These are phyloP conservation scores for Dermatophagoides farinae DNA, from an alignment of 1,140 invertebrate species.

Conservation along the genomic window DNA sequence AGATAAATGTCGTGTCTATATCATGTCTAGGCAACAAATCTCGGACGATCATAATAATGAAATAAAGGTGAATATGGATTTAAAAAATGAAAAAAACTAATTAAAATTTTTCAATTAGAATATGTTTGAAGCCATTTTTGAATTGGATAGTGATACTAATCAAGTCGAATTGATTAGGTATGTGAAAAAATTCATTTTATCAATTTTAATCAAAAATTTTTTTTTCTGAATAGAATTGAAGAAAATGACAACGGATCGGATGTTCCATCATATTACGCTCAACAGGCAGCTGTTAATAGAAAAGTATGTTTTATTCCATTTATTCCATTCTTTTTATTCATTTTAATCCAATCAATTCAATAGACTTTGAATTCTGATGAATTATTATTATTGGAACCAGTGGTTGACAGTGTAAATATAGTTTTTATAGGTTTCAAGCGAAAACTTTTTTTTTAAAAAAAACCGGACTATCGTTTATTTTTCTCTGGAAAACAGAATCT, in stretches of 20 bases:
- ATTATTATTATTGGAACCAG: no score
- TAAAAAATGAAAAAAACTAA: no score
- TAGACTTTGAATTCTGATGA: background rate
- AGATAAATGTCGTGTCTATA: slow-evolving; percentile 70
- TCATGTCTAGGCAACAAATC: slow-evolving; percentile 46
- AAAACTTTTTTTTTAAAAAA: no score
- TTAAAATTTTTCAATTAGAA: slow-evolving; percentile 24
- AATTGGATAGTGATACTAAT: slow-evolving; percentile 39
- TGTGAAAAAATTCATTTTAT: slow-evolving; percentile 22
- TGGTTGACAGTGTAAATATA: no score
- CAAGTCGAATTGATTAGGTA: slow-evolving; percentile 32
- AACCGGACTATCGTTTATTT: background rate
- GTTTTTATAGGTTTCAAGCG: no score
- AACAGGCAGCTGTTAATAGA: slow-evolving; percentile 55
- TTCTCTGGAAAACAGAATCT: background rate
- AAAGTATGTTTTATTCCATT: slow-evolving; percentile 28
- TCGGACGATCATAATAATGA: background rate
- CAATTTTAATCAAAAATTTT: no score
- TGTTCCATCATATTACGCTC: slow-evolving; percentile 27
- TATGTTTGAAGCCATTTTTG: slow-evolving; percentile 55
- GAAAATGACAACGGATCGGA: no score
- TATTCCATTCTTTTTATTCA: no score
- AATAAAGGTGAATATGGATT: no score
- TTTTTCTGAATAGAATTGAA: no score
- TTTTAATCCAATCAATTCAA: no score